These are phyloP conservation scores for Venustoraphidia nigricollis DNA, from an alignment of 2,888 invertebrate genomes.

Conservation along the genomic window DNA sequence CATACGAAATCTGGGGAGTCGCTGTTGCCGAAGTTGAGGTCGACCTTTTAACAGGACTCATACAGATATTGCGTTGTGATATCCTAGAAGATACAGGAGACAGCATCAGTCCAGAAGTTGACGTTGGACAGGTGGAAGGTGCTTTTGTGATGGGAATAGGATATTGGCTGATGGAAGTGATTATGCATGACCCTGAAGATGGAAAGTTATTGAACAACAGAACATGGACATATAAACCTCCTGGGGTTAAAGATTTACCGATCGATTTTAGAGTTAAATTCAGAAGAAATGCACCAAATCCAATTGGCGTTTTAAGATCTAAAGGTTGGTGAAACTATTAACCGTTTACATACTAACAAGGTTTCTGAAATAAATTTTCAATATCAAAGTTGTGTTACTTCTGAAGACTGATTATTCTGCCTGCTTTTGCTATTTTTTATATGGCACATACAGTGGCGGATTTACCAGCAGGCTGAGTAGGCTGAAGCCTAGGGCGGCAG, in stretches of 20 bases:
- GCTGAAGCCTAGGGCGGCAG: too few relatives aligned
- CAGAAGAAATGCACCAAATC: constrained; percentile 46
- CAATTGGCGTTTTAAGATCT: constrained; percentile 50
- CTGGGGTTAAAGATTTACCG: constrained; percentile 64
- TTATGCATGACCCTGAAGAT: constrained; percentile 42
- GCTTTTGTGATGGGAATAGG: constrained; percentile 65
- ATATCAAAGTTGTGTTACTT: too few relatives aligned
- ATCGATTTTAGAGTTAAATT: constrained; percentile 58
- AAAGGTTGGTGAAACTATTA: constrained; percentile 36
- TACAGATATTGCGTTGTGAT: constrained; percentile 49
- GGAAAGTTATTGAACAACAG: constrained; percentile 57
- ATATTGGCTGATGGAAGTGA: constrained; percentile 59
- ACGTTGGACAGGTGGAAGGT: constrained; percentile 65
- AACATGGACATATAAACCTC: constrained; percentile 71
- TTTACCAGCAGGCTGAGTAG: too few relatives aligned
- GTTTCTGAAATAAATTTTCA: too few relatives aligned
- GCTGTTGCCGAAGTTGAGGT: constrained; percentile 56
- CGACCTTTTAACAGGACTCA: constrained; percentile 64
- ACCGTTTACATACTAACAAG: too few relatives aligned
- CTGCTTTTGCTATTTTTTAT: too few relatives aligned
- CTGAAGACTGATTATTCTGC: too few relatives aligned
- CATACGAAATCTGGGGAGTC: constrained; percentile 48
- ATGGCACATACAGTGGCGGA: too few relatives aligned
- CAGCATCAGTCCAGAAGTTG: constrained; percentile 55
- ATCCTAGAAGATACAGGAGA: constrained; percentile 58